phyloP scores from a whole-genome alignment of 2,797 vertebrate genomes.

The Rhinoraja longicauda region DNA sequence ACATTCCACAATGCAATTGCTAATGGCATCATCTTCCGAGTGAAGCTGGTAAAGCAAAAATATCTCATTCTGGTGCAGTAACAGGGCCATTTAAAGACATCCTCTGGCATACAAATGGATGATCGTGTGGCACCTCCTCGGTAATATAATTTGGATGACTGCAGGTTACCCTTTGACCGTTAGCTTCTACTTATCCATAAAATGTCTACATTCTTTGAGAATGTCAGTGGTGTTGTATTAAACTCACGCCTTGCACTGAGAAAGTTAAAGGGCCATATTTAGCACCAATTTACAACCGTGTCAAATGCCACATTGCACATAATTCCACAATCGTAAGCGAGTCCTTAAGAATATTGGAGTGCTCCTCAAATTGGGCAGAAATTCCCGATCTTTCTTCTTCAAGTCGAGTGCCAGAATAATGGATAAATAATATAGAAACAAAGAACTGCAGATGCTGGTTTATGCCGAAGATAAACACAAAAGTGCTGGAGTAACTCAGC shows the following conservation, averaged over 20 bases:
- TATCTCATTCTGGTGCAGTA: background rate
- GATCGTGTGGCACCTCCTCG: background rate
- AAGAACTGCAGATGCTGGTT: too few species aligned
- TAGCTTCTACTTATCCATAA: background rate
- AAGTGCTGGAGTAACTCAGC: too few species aligned
- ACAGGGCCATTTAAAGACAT: background rate
- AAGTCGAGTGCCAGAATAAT: background rate
- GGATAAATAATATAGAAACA: too few species aligned
- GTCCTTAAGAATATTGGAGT: background rate
- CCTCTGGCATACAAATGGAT: background rate
- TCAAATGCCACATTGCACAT: background rate
- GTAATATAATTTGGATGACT: background rate
- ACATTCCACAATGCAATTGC: background rate
- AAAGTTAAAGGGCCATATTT: background rate
- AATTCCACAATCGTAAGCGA: background rate
- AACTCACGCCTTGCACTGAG: background rate
- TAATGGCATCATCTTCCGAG: background rate
- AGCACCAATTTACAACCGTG: background rate
- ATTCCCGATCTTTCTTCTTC: too few species aligned
- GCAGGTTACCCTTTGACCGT: background rate
- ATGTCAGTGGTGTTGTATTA: background rate
- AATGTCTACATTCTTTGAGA: background rate
- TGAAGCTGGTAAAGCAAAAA: background rate
- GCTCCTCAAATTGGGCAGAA: too few species aligned
- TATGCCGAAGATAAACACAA: too few species aligned